phyloP scores from a whole-genome alignment of 1,140 invertebrate species.

The Lamellibrachia luymesi region DNA sequence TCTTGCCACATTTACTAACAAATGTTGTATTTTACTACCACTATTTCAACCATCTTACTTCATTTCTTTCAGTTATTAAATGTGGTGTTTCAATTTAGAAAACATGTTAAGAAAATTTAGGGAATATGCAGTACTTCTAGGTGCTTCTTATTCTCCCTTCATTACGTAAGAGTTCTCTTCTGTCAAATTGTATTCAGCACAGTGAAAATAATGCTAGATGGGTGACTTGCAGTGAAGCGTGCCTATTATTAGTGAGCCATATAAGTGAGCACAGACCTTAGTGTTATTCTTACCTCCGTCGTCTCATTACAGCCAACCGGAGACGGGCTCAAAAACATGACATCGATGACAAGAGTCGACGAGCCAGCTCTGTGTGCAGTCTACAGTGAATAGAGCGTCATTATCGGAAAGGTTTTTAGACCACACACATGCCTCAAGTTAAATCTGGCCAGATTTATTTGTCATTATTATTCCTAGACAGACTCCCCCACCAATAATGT shows the following conservation, averaged over 20 bases:
- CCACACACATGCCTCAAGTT: background rate
- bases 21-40: background rate
- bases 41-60: no score
- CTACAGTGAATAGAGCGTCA: background rate
- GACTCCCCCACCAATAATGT: no score
- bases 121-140: background rate
- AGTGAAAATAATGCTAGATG: background rate
- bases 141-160: background rate
- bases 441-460: background rate
- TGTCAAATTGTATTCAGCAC: background rate
- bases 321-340: background rate
- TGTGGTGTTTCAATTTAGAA: no score
- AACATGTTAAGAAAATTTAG: background rate
- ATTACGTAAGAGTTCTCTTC: background rate
- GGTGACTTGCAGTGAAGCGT: background rate
- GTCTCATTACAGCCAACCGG: background rate
- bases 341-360: background rate
- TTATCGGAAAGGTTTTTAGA: background rate
- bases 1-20: background rate
- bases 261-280: background rate
- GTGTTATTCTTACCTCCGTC: background rate
- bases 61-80: background rate
- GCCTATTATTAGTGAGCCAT: background rate
- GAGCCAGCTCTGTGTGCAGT: background rate
- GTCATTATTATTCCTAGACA: no score